Evolutionary conservation across 2,113 vertebrate species (phyloP), one percentile per base, ranked within the genome.

Genomic region (Leptobrachium ailaonicum): DNA sequence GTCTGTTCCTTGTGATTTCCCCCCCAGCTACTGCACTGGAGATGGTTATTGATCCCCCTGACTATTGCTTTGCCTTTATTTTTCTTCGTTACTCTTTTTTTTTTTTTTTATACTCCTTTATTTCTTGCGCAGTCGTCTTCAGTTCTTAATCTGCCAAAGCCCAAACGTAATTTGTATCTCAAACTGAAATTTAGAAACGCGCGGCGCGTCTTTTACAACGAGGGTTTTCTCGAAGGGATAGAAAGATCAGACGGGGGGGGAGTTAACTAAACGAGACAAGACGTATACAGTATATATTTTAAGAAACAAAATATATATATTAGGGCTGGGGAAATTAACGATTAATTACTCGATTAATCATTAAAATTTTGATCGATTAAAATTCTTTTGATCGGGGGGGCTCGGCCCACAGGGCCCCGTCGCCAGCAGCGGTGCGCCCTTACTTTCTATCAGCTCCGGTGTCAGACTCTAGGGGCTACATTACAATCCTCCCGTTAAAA

Each of bases 261-360:
- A 67, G 47, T 78, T 78, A 47, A 78, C 76, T 47, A 71, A 78
- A 85, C 14, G 82, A 77, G 56, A 85, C 2, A 41, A 82, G 73
- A n/a, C 67, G 77, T 82, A 83, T 82, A 85, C 86, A 87, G 80
- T 83, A 85, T 76, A 84, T 73, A 32, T 32, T 32, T 77, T 60
- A 70, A 70, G 70, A 42, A 70, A 62, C 4, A 8, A 50, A 50
- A 50, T 50, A 8, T 32, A 32, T 32, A 32, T 32, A 32, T 32
- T 32, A 32, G 20, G 20, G 20, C 20, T 32, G 20, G 20, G 20
- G 20, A 32, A 32, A 32, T 32, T 32, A 32, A 32, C 20, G 1
- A 32, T 32, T 32, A 32, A 32, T 32, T 32, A 32, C 20, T 32
- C 20, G 20, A 32, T 32, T 32, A 32, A 32, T 32, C 20, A 32